A percentile compares a stretch with the other conserved stretches of the same genome.
phyloP scores from a whole-genome alignment of 2,797 vertebrate genomes.

The Tauraco hartlaubi region DNA sequence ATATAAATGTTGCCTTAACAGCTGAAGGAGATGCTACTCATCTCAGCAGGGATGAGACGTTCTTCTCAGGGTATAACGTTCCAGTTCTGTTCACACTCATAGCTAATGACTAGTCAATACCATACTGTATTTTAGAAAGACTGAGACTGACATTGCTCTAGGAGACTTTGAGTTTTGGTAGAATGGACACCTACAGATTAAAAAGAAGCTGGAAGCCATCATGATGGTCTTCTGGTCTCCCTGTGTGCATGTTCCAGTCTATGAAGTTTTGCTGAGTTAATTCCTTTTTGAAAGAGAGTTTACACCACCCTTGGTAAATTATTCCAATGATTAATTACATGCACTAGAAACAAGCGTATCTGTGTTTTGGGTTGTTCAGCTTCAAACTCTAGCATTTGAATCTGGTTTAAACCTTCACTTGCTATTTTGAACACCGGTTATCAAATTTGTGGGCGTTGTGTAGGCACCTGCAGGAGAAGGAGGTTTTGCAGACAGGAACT shows the following conservation, averaged over 20 bases:
- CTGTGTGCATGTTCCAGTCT: neutral
- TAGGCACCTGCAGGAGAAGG: neutral
- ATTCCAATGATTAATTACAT: neutral
- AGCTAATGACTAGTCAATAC: neutral
- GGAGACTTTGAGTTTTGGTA: neutral
- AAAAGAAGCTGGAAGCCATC: neutral
- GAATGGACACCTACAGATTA: neutral
- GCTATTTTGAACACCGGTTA: neutral
- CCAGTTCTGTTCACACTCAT: neutral
- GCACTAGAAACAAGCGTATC: neutral
- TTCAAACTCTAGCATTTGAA: neutral
- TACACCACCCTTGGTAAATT: neutral
- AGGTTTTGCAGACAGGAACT: neutral
- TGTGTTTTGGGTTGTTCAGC: neutral
- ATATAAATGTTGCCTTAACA: neutral
- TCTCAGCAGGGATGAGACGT: neutral
- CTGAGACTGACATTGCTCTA: neutral
- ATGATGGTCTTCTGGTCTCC: neutral
- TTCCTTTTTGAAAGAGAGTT: neutral
- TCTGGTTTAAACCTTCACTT: neutral
- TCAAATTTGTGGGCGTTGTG: neutral
- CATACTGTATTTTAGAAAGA: neutral
- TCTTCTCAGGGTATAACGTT: neutral
- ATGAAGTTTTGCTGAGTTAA: neutral
- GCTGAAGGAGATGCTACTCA: neutral